Evolutionary conservation across 2,113 vertebrate species (phyloP).

Genomic region (Microcebus griseorufus): DNA sequence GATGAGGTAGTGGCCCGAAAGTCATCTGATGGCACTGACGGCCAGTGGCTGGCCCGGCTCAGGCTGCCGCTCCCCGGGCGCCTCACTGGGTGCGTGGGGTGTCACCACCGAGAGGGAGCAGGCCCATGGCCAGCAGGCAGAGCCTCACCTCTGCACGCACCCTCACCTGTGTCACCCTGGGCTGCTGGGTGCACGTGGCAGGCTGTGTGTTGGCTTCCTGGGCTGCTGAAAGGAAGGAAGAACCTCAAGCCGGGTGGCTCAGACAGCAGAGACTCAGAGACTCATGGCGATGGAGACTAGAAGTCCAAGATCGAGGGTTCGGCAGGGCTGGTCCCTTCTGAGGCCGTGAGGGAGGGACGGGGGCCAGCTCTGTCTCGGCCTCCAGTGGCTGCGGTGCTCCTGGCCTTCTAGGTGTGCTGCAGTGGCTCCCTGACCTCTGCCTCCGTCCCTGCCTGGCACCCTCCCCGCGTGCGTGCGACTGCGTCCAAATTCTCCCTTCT

Average conservation of each 20-base stretch:
- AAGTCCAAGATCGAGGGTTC: no score
- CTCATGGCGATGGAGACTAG: neutral
- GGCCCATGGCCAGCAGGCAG: neutral
- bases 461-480: neutral
- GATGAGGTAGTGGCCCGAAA: neutral
- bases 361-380: neutral
- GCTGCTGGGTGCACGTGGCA: rapidly evolving
- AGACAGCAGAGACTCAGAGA: neutral
- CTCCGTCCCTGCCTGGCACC: neutral
- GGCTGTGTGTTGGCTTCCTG: neutral
- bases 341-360: no score
- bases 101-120: neutral
- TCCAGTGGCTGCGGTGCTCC: no score
- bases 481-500: neutral
- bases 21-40: neutral
- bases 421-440: rapidly evolving
- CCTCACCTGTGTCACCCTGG: neutral
- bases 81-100: rapidly evolving
- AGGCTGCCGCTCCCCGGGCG: neutral
- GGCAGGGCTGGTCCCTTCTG: neutral
- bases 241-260: rapidly evolving
- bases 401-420: rapidly evolving
- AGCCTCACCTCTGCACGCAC: neutral
- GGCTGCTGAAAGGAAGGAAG: neutral
- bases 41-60: rapidly evolving